These are phyloP conservation scores for Ophion costatus DNA, from an alignment of 2,888 invertebrate genomes.

Conservation along the genomic window DNA sequence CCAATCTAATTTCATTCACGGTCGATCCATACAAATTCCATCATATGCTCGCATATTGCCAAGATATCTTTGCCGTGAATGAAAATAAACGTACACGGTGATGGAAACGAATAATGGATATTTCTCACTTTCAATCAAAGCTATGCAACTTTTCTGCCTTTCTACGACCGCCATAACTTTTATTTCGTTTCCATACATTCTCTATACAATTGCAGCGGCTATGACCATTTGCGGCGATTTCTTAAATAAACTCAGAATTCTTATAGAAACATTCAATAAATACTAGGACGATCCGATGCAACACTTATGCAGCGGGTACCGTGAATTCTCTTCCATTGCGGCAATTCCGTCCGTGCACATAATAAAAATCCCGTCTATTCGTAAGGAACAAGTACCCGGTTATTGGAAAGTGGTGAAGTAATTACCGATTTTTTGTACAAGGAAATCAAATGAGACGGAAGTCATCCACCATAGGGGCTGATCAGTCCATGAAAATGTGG, in stretches of 20 bases:
- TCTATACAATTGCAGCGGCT: too few relatives aligned
- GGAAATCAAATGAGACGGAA: not conserved
- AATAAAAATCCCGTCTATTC: too few relatives aligned
- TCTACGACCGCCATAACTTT: too few relatives aligned
- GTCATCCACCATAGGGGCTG: not conserved
- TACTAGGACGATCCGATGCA: too few relatives aligned
- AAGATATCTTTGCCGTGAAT: slow-evolving; percentile 24
- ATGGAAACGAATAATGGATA: not conserved
- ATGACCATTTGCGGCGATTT: not conserved
- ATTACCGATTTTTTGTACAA: not conserved
- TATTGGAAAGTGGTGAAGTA: too few relatives aligned
- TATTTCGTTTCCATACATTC: too few relatives aligned
- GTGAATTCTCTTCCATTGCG: too few relatives aligned
- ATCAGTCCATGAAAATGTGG: not conserved
- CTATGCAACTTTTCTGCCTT: too few relatives aligned
- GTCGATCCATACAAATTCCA: slow-evolving; percentile 33
- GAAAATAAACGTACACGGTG: not conserved
- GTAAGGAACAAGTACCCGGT: too few relatives aligned
- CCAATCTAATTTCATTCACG: slow-evolving; percentile 32
- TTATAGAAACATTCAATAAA: not conserved
- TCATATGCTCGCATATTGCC: not conserved
- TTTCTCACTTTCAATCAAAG: not conserved
- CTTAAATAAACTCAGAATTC: not conserved
- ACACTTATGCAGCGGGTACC: too few relatives aligned
- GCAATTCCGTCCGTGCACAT: too few relatives aligned